Evolutionary conservation across 2,797 vertebrate genomes (phyloP).

Genomic region (Natrix natrix): DNA sequence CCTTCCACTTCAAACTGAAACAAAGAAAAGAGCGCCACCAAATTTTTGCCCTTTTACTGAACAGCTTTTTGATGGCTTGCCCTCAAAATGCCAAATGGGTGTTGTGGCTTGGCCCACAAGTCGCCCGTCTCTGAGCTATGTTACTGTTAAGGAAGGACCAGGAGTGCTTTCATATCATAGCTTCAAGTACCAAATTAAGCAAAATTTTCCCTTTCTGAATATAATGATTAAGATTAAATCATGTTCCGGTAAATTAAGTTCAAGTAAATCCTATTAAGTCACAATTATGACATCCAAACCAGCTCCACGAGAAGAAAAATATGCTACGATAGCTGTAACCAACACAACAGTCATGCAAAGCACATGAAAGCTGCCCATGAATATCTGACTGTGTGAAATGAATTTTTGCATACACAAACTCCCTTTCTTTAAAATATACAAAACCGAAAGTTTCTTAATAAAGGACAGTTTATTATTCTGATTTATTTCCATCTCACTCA

Average conservation of each 20-base stretch:
- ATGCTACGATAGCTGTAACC: neutral
- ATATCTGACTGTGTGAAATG: neutral
- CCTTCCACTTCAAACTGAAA: neutral
- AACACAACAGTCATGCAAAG: neutral
- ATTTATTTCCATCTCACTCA: conserved; percentile 18
- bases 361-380: neutral
- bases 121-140: neutral
- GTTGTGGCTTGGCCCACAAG: neutral
- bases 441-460: conserved; percentile 25
- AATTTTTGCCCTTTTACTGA: neutral
- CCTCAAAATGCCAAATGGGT: neutral
- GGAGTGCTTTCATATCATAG: neutral
- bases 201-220: neutral
- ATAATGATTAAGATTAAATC: neutral
- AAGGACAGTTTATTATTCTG: conserved; percentile 21
- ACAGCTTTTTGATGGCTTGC: neutral
- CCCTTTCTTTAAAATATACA: neutral
- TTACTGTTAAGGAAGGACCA: neutral
- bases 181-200: neutral
- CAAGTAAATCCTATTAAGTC: neutral
- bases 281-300: neutral
- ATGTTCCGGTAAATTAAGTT: neutral
- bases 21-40: neutral
- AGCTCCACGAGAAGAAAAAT: neutral
- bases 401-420: neutral